A percentile compares a stretch with the other conserved stretches of the same genome.
Evolutionary conservation across 2,797 vertebrate genomes (phyloP).

Genomic region (Hippopotamyrus pictus): DNA sequence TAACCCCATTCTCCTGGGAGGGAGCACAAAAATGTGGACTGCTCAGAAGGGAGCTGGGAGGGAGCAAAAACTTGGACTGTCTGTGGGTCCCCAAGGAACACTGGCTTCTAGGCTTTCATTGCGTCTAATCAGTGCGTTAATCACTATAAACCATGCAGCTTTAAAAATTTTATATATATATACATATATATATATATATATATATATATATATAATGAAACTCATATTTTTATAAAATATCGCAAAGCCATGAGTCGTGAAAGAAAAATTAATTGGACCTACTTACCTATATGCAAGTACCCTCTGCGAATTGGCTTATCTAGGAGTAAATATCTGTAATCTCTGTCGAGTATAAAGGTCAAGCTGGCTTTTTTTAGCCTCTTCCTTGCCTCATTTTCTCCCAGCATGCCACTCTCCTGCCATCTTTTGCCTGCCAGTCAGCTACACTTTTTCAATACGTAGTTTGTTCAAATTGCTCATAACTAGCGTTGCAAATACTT

Average conservation of each 20-base stretch:
- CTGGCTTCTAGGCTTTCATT: not conserved
- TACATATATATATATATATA: too few relatives aligned
- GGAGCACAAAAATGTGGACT: not conserved
- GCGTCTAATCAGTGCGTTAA: not conserved
- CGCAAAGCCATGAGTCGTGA: not conserved
- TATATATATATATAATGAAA: not conserved
- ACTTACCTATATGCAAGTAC: not conserved
- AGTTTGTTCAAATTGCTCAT: not conserved
- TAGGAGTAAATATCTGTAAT: not conserved
- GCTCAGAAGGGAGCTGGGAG: too few relatives aligned
- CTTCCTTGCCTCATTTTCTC: not conserved
- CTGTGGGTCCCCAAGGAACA: not conserved
- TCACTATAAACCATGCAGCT: not conserved
- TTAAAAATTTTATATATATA: not conserved
- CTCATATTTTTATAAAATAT: not conserved
- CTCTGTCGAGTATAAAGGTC: not conserved
- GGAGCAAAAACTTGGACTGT: not conserved
- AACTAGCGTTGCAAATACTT: not conserved
- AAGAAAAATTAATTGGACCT: not conserved
- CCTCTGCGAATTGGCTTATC: not conserved
- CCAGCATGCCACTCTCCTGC: not conserved
- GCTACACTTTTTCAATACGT: not conserved
- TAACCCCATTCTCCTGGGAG: not conserved
- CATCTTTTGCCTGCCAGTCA: not conserved
- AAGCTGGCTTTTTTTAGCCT: not conserved